Base-by-base conservation (phyloP, 2,797 vertebrate species). In the Microcaecilia unicolor region DNA sequence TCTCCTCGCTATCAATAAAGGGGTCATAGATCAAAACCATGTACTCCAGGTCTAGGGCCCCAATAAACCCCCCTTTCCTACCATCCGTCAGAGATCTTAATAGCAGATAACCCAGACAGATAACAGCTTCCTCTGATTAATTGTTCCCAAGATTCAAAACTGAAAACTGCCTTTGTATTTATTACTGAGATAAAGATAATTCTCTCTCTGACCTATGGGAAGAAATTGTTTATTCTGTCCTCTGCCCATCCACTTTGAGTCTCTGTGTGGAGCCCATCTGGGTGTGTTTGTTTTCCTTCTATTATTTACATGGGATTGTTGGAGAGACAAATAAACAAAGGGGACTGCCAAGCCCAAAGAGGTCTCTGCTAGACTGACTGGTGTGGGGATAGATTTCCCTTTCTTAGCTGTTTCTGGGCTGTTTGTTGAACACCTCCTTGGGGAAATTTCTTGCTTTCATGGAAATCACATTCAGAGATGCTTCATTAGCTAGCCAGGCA, bases 71-170 rank as follows among this genome's bases (percentile, higher is more conserved):
- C 37, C 33, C 21, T 22, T 37, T 31, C 15, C 16, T 12, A 28
- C n/a, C n/a, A n/a, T n/a, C n/a, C n/a, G n/a, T 25, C 18, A 23
- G 17, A 38, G 12, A 31, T 7, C 6, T 30, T 15, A 44, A 54
- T 36, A 4, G 2, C 20, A 27, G 38, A 44, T 30, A 58, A 45
- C 36, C 30, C 45, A 2, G 42, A 44, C 32, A 34, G 48, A 56
- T 48, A 48, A 62, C 70, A 51, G 22, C 30, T 36, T 36, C 26
- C 6, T 25, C 18, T 43, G 18, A 41, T 19, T 25, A 53, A 55
- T 52, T 22, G 18, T 41, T 26, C 37, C 41, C 45, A 37, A 37
- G 34, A 41, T 30, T 8, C 8, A 3, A 48, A 44, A 62, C 23
- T 6, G 30, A 36, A 60, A 50, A 31, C 43, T 57, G n/a, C 22